Conservation (phyloP, 1,140 invertebrate species). For the Nebria ingens region DNA sequence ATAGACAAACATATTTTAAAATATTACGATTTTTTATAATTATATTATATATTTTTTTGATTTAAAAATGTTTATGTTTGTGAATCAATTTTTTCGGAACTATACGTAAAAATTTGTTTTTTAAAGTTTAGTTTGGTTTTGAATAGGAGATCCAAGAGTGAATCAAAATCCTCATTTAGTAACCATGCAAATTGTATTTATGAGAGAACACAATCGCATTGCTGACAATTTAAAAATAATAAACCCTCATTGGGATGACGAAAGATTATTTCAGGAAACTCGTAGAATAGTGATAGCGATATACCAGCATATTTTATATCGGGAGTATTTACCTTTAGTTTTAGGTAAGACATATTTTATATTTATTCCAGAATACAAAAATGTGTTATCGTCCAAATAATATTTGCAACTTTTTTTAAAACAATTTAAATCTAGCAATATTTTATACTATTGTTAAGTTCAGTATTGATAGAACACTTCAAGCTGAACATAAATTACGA, state of each 20-base stretch:
- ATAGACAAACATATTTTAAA: not conserved
- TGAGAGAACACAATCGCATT: conserved; percentile 61
- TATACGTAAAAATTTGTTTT: too few relatives aligned
- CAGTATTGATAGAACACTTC: too few relatives aligned
- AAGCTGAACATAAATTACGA: too few relatives aligned
- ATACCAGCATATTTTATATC: conserved; percentile 62
- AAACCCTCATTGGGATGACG: conserved; percentile 48
- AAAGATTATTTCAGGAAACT: conserved; percentile 50
- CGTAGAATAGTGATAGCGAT: conserved; percentile 53
- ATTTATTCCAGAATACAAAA: too few relatives aligned
- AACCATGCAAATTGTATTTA: conserved; percentile 53
- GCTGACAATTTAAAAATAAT: conserved; percentile 36
- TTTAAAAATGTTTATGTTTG: too few relatives aligned
- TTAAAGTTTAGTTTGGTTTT: too few relatives aligned
- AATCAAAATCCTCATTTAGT: conserved; percentile 51
- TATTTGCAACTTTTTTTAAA: too few relatives aligned
- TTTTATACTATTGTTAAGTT: too few relatives aligned
- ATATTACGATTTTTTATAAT: conserved; percentile 1
- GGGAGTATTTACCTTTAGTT: conserved; percentile 56
- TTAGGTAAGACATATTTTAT: conserved; percentile 38
- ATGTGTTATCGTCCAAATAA: too few relatives aligned
- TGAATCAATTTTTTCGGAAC: too few relatives aligned
- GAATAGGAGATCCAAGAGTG: conserved; percentile 43
- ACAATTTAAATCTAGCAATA: too few relatives aligned
- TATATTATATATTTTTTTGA: too few relatives aligned